Conservation (phyloP, 1,140 invertebrate genomes). For the Calephelis virginiensis region DNA sequence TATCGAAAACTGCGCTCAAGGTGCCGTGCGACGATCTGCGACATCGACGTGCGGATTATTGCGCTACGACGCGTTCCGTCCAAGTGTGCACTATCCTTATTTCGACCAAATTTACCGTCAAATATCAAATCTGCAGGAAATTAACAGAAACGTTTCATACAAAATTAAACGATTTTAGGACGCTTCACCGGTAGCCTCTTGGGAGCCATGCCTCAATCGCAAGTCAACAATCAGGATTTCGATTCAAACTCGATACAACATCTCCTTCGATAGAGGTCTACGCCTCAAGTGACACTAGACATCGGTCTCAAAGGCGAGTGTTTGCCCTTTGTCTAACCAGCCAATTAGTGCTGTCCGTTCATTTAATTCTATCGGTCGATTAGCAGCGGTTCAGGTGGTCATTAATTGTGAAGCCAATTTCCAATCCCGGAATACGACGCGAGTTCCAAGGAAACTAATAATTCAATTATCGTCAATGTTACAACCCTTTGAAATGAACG, state of each 20-base stretch:
- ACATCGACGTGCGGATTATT: too few species aligned
- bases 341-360: conserved; percentile 74
- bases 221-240: conserved; percentile 33
- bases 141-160: background rate
- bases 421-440: conserved; percentile 28
- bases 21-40: too few species aligned
- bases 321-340: conserved; percentile 75
- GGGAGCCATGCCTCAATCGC: conserved; percentile 26
- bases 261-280: conserved; percentile 40
- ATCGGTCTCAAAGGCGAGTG: conserved; percentile 69
- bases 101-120: background rate
- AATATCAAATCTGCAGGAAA: background rate
- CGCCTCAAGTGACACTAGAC: conserved; percentile 72
- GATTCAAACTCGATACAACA: conserved; percentile 31
- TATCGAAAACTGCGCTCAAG: too few species aligned
- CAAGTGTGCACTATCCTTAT: too few species aligned
- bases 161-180: conserved; percentile 1
- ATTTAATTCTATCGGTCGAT: conserved; percentile 75
- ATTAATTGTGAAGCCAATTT: conserved; percentile 72
- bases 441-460: conserved; percentile 12
- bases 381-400: conserved; percentile 62
- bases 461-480: conserved; percentile 11
- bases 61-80: too few species aligned
- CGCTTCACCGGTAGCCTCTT: conserved; percentile 10
- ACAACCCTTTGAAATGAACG: conserved; percentile 21